Conservation (phyloP, 1,140 invertebrate species). For the Halesus radiatus region DNA sequence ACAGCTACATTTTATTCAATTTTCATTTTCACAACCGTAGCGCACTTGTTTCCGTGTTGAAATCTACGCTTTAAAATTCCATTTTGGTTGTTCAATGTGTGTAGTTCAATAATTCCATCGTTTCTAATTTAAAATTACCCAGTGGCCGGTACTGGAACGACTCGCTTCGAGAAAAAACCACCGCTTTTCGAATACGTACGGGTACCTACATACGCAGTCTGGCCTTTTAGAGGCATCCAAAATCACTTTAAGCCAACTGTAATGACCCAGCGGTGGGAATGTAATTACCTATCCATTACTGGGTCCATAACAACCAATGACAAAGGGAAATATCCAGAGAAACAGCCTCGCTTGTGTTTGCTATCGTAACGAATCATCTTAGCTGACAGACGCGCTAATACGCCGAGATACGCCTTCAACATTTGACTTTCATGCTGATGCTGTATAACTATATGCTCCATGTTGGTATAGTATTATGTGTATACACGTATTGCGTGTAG, state of each 20-base stretch:
- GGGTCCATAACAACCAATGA: conserved; percentile 25
- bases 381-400: conserved; percentile 31
- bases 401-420: conserved; percentile 20
- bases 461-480: too few species aligned
- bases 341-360: conserved; percentile 24
- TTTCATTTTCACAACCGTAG: too few species aligned
- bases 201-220: background rate
- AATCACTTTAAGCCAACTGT: conserved; percentile 28
- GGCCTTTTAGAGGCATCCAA: conserved; percentile 31
- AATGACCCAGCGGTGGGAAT: conserved; percentile 23
- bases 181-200: too few species aligned
- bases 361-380: conserved; percentile 21
- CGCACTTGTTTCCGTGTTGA: too few species aligned
- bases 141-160: conserved; percentile 11
- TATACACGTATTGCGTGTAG: too few species aligned
- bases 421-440: conserved; percentile 21
- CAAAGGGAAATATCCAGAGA: conserved; percentile 36
- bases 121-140: conserved; percentile 33
- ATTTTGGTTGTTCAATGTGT: too few species aligned
- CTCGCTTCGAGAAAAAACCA: background rate
- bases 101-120: background rate
- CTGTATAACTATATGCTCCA: too few species aligned
- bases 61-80: too few species aligned
- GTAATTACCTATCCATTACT: conserved; percentile 37
- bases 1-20: too few species aligned